Evolutionary conservation across 2,797 vertebrate genomes (phyloP), one percentile per base, ranked within the genome.

Genomic region (Phrynocephalus forsythii): DNA sequence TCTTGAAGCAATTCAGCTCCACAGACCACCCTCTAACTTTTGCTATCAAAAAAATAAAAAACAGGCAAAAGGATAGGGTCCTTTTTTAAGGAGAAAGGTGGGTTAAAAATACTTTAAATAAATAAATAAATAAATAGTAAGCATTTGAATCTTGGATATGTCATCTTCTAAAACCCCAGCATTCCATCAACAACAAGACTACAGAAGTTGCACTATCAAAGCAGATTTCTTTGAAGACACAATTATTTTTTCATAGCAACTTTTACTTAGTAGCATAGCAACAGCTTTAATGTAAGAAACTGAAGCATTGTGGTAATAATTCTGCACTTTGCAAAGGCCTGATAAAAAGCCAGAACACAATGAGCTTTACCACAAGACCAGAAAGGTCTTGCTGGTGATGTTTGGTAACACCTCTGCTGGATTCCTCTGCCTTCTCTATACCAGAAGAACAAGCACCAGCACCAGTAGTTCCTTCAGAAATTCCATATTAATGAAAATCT

Each of bases 141-240:
- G 24, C 83, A 18, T 2, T 82, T 7, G 38, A 1, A 78, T 52
- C 79, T 69, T 44, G 79, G 30, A 87, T 33, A 5, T 68, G 76
- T 60, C 28, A 66, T 84, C 33, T 28, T 84, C 33, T 44, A 44
- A 72, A 86, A 86, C 83, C 60, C 15, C 60, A 63, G 24, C 22
- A 69, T 89, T 81, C 84, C 85, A 72, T 82, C 76, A 92, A 75
- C n/a, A 72, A 82, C 10, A 89, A 16, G 28, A 20, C n/a, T 44
- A 6, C 10, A 9, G 3, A 83, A 56, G 72, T 22, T 24, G 28
- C 48, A 52, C n/a, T 20, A 24, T 48, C 26, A 44, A 44, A 76
- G 15, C 22, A 66, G 7, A 28, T 66, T n/a, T 44, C 30, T 76
- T 26, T 66, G 73, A 67, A 24, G 9, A 56, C 16, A 63, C 60